Percentiles rank a stretch among this genome's conserved stretches.
phyloP scores from a whole-genome alignment of 1,140 invertebrate species.

The Drosophila fuyamai region DNA sequence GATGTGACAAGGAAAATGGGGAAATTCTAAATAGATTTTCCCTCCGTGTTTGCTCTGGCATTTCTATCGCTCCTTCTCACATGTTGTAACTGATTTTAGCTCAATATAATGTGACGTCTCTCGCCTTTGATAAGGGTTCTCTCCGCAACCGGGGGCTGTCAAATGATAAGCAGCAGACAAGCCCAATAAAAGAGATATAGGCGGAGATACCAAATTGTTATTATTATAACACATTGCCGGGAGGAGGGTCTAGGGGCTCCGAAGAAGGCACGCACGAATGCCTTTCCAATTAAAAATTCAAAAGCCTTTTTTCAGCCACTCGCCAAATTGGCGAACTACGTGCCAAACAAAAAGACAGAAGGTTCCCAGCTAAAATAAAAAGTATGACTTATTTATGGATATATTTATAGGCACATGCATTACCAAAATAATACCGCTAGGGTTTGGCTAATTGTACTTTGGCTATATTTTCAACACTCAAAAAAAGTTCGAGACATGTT shows the following conservation, averaged over 20 bases:
- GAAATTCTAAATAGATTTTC: constrained; percentile 50
- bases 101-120: constrained; percentile 49
- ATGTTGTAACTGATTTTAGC: constrained; percentile 39
- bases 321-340: constrained; percentile 43
- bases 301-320: constrained; percentile 47
- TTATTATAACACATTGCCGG: constrained; percentile 34
- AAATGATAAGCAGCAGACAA: constrained; percentile 47
- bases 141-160: constrained; percentile 13
- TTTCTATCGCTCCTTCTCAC: constrained; percentile 1
- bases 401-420: constrained; percentile 21
- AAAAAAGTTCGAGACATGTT: too few species aligned
- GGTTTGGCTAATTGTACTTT: too few species aligned
- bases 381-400: constrained; percentile 36
- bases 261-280: constrained; percentile 7
- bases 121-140: constrained; percentile 41
- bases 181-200: constrained; percentile 26
- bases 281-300: constrained; percentile 51
- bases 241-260: not conserved
- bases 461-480: not conserved
- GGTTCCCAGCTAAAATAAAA: constrained; percentile 17
- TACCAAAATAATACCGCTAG: not conserved
- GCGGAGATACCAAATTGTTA: constrained; percentile 22
- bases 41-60: constrained; percentile 8
- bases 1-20: constrained; percentile 51
- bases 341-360: constrained; percentile 39